phyloP scores from a whole-genome alignment of 2,113 vertebrate genomes.

The Alexandromys fortis region DNA sequence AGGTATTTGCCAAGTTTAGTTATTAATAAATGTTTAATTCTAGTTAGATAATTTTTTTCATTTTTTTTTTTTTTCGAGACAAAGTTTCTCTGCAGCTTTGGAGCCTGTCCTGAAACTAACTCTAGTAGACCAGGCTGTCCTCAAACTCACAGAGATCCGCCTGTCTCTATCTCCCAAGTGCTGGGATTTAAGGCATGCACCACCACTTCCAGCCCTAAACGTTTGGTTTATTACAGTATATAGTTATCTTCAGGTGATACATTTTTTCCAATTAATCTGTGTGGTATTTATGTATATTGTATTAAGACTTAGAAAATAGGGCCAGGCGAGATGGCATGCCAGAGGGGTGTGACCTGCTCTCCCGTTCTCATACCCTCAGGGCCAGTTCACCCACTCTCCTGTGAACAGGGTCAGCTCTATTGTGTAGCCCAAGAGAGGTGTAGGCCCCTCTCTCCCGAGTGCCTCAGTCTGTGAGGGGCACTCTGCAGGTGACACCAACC shows the following conservation, averaged over 20 bases:
- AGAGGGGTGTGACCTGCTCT: neutral
- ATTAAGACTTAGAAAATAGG: neutral
- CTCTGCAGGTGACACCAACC: neutral
- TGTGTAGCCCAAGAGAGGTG: too few species aligned
- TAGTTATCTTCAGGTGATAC: neutral
- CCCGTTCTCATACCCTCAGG: neutral
- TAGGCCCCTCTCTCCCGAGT: too few species aligned
- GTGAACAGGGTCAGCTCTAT: too few species aligned
- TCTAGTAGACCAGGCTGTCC: too few species aligned
- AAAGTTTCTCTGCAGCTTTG: too few species aligned
- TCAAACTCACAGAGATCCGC: too few species aligned
- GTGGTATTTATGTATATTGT: neutral
- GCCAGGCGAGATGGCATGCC: neutral
- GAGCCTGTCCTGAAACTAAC: too few species aligned
- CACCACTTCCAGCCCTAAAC: too few species aligned
- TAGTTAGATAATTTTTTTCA: neutral
- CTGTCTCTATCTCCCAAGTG: too few species aligned
- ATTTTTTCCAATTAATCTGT: neutral
- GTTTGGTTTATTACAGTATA: neutral
- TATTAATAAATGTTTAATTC: neutral
- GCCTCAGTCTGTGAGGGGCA: too few species aligned
- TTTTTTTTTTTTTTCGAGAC: too few species aligned
- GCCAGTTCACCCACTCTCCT: neutral
- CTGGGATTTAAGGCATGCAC: too few species aligned
- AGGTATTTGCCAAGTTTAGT: neutral